phyloP scores from a whole-genome alignment of 2,113 vertebrate genomes.

The Pagrus major region DNA sequence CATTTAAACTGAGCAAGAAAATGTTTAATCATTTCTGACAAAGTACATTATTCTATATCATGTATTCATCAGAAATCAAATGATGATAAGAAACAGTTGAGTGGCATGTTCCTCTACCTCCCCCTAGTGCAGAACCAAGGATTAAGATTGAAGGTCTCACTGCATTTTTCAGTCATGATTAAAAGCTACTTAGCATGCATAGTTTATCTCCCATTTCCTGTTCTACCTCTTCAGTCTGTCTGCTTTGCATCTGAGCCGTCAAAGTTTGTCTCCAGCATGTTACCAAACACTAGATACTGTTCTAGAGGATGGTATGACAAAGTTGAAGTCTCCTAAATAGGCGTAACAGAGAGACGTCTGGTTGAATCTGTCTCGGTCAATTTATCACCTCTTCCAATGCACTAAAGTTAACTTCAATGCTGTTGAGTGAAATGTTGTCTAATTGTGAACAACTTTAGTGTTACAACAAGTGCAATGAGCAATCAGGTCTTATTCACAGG shows the following conservation, averaged over 20 bases:
- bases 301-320: not conserved
- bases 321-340: not conserved
- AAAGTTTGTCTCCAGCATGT: not conserved
- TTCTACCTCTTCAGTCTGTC: not conserved
- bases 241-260: not conserved
- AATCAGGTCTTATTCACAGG: not conserved
- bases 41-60: not conserved
- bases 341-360: not conserved
- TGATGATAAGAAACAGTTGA: not conserved
- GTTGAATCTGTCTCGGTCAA: not conserved
- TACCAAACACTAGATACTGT: not conserved
- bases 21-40: not conserved
- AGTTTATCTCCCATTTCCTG: not conserved
- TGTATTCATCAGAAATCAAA: not conserved
- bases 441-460: not conserved
- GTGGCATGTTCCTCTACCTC: conserved; percentile 22
- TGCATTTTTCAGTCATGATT: not conserved
- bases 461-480: not conserved
- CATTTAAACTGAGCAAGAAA: not conserved
- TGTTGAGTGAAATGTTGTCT: not conserved
- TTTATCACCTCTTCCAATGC: not conserved
- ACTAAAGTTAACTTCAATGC: not conserved
- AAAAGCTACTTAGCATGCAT: not conserved
- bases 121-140: conserved; percentile 50
- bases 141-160: too few species aligned